A percentile compares a stretch with the other conserved stretches of the same genome.
These are phyloP conservation scores for Sebastolobus alascanus DNA, from an alignment of 2,797 vertebrate species.

Conservation along the genomic window DNA sequence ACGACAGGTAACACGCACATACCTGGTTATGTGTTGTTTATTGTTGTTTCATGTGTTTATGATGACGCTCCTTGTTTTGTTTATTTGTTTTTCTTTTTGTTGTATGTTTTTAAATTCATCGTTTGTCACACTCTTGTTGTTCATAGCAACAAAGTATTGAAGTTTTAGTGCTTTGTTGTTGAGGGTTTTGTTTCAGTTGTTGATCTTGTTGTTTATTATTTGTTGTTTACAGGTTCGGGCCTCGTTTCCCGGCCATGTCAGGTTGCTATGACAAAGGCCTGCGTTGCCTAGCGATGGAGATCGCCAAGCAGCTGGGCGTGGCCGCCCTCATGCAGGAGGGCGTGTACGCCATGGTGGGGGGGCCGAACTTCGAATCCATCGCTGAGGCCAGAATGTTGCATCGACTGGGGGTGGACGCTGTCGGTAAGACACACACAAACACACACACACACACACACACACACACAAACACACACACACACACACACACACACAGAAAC, in stretches of 20 bases:
- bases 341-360: conserved; percentile 89
- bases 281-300: conserved; percentile 79
- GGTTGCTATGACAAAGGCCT: conserved; percentile 86
- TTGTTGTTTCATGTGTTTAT: background rate
- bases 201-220: background rate
- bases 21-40: background rate
- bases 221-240: conserved; percentile 83
- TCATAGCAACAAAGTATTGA: background rate
- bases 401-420: conserved; percentile 87
- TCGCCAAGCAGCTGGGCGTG: conserved; percentile 80
- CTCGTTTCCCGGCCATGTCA: conserved; percentile 88
- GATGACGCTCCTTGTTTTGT: background rate
- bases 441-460: background rate
- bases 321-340: conserved; percentile 82
- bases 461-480: background rate
- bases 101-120: background rate
- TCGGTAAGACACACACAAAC: conserved; percentile 74
- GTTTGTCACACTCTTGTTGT: background rate
- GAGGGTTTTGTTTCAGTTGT: background rate
- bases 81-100: background rate
- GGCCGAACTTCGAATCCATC: conserved; percentile 88
- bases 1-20: conserved; percentile 64
- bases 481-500: background rate
- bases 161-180: background rate
- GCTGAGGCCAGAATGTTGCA: conserved; percentile 87